Conservation (phyloP, 1,140 invertebrate genomes). For the Paramacrobiotus metropolitanus region DNA sequence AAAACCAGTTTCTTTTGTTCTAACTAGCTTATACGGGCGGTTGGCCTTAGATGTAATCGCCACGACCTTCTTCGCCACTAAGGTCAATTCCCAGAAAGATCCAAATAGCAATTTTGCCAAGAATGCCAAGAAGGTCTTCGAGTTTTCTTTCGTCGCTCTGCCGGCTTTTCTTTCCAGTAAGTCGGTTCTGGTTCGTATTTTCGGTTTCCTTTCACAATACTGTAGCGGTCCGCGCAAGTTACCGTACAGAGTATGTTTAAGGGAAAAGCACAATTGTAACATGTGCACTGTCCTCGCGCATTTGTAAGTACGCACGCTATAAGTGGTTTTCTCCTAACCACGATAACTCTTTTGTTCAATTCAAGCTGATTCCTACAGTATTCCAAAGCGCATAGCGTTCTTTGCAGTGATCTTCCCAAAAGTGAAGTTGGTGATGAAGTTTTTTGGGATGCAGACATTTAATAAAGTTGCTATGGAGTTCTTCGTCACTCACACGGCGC, state of each 20-base stretch:
- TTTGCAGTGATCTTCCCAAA: background rate
- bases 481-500: background rate
- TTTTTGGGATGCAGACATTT: background rate
- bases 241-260: too few species aligned
- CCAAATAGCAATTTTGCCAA: slow-evolving; percentile 17
- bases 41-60: slow-evolving; percentile 20
- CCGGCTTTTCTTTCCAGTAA: background rate
- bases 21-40: background rate
- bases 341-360: too few species aligned
- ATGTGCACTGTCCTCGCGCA: too few species aligned
- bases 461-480: background rate
- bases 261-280: too few species aligned
- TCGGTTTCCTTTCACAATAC: background rate
- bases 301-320: too few species aligned
- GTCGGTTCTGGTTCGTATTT: too few species aligned
- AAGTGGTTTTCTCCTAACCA: too few species aligned
- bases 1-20: background rate
- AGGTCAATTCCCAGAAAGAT: slow-evolving; percentile 18
- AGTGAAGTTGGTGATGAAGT: background rate
- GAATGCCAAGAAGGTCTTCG: slow-evolving; percentile 13
- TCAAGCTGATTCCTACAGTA: too few species aligned
- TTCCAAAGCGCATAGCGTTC: background rate
- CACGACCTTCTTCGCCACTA: slow-evolving; percentile 18
- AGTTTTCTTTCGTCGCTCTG: background rate
- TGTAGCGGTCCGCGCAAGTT: too few species aligned